Evolutionary conservation across 1,140 invertebrate species (phyloP).

Genomic region (Drosophila micromelanica): DNA sequence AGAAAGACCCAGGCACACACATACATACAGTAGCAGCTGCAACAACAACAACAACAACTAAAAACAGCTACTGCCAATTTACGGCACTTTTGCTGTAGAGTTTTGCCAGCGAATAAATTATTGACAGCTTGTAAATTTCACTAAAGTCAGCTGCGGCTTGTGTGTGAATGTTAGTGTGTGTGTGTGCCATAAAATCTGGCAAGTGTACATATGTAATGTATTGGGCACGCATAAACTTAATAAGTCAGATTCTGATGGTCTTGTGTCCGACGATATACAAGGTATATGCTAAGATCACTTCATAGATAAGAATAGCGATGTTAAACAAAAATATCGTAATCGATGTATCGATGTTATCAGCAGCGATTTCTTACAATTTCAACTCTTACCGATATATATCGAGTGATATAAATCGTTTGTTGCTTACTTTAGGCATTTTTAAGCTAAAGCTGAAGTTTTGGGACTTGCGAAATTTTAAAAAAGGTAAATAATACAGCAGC

Average conservation of each 20-base stretch:
- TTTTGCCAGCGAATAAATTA: slow-evolving; percentile 76
- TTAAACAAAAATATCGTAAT: too few relatives aligned
- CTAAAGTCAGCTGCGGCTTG: slow-evolving; percentile 67
- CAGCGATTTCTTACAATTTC: too few relatives aligned
- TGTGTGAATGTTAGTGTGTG: slow-evolving; percentile 18
- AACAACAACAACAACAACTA: slow-evolving; percentile 31
- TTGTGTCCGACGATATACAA: slow-evolving; percentile 3
- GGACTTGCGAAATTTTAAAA: too few relatives aligned
- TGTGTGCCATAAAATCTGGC: slow-evolving; percentile 27
- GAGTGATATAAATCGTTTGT: too few relatives aligned
- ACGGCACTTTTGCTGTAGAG: slow-evolving; percentile 73
- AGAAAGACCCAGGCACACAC: slow-evolving; percentile 18
- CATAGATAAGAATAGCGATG: too few relatives aligned
- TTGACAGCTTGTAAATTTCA: slow-evolving; percentile 80
- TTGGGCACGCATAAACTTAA: slow-evolving; percentile 11
- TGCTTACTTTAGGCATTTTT: too few relatives aligned
- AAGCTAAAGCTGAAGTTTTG: too few relatives aligned
- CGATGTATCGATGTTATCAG: too few relatives aligned
- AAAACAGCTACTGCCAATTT: slow-evolving; percentile 65
- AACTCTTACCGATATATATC: too few relatives aligned
- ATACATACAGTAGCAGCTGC: slow-evolving; percentile 17
- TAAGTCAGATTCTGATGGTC: slow-evolving; percentile 3
- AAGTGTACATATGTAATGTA: slow-evolving; percentile 10
- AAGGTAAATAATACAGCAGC: too few relatives aligned
- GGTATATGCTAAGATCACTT: not conserved